phyloP scores from a whole-genome alignment of 2,888 invertebrate species.

The Acanthosoma haemorrhoidale region DNA sequence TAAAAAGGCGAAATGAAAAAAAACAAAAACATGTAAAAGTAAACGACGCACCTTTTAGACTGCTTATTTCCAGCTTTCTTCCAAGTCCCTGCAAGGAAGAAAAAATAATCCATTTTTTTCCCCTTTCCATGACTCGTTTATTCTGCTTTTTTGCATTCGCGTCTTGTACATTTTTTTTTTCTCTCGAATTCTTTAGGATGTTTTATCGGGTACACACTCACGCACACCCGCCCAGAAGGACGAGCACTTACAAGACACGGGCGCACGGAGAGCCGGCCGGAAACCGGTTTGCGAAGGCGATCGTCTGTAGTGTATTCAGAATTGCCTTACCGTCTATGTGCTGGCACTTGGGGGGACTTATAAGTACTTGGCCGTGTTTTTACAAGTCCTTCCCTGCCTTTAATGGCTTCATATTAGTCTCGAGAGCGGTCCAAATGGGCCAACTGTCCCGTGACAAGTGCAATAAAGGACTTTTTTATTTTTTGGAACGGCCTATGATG shows the following conservation, averaged over 20 bases:
- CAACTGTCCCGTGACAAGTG: no score
- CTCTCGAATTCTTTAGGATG: neutral
- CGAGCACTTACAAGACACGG: neutral
- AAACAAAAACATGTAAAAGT: neutral
- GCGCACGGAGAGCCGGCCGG: neutral
- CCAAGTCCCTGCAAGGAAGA: neutral
- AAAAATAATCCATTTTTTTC: neutral
- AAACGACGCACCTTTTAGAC: neutral
- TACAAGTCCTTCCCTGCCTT: no score
- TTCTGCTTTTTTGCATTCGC: neutral
- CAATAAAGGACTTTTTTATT: no score
- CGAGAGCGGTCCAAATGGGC: no score
- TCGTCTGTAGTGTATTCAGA: neutral
- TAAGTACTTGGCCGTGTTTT: neutral
- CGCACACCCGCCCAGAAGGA: neutral
- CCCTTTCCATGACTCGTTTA: no score
- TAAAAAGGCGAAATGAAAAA: neutral
- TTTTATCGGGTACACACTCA: conserved; percentile 1
- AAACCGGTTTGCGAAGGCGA: neutral
- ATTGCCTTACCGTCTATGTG: neutral
- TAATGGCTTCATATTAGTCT: no score
- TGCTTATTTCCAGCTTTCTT: neutral
- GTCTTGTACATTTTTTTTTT: neutral
- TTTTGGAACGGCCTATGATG: no score
- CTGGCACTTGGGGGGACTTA: neutral